Conservation (phyloP, 2,797 vertebrate genomes). For the Apogon hyalosoma region DNA sequence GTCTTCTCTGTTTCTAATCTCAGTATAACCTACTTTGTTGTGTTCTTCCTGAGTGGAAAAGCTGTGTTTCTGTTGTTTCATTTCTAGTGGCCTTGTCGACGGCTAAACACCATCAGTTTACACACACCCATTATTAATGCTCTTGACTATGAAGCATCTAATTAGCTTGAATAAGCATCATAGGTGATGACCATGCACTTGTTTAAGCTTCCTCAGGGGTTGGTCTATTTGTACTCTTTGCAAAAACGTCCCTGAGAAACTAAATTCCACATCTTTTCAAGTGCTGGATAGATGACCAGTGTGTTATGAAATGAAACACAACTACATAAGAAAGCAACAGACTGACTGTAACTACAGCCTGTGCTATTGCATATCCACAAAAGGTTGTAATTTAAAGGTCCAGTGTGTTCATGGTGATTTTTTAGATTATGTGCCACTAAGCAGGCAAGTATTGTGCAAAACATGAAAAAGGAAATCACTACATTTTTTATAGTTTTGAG, state of each 20-base stretch:
- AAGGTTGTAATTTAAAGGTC: too few species aligned
- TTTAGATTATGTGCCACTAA: too few species aligned
- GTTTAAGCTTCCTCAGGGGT: conserved; percentile 58
- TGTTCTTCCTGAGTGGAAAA: conserved; percentile 23
- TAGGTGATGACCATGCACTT: conserved; percentile 53
- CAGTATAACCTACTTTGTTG: conserved; percentile 9
- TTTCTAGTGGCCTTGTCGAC: conserved; percentile 49
- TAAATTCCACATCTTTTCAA: conserved; percentile 28
- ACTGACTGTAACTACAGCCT: too few species aligned
- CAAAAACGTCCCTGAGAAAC: conserved; percentile 51
- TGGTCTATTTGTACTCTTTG: conserved; percentile 55
- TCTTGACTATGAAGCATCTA: conserved; percentile 73
- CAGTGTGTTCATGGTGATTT: too few species aligned
- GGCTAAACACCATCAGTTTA: conserved; percentile 36
- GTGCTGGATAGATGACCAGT: not conserved
- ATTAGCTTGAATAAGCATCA: conserved; percentile 74
- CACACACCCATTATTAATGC: conserved; percentile 46
- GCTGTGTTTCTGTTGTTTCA: conserved; percentile 36
- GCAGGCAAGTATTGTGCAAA: too few species aligned
- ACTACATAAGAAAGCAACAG: not conserved
- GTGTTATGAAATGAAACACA: not conserved
- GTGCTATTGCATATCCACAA: too few species aligned
- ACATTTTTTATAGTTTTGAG: too few species aligned
- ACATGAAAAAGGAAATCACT: too few species aligned
- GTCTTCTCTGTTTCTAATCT: conserved; percentile 18